Evolutionary conservation across 2,797 vertebrate species (phyloP).

Genomic region (Galaxias olidus): DNA sequence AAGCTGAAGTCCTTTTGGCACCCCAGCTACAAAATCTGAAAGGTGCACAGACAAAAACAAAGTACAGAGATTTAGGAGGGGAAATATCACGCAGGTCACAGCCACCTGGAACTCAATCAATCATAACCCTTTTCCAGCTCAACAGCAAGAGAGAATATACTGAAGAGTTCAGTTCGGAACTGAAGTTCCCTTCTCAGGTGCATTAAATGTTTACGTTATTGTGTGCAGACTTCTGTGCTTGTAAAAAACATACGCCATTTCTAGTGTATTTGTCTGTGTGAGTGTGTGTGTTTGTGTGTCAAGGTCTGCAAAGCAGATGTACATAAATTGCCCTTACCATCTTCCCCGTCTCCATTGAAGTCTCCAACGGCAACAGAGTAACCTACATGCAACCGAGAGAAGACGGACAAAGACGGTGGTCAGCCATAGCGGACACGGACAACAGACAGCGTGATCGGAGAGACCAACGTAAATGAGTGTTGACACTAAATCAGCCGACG

Average conservation of each 20-base stretch:
- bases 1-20: slow-evolving; percentile 87
- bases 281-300: not conserved
- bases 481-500: not conserved
- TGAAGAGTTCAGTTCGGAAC: slow-evolving; percentile 11
- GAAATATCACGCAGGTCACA: slow-evolving; percentile 42
- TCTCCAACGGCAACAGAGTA: slow-evolving; percentile 91
- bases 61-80: slow-evolving; percentile 53
- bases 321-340: slow-evolving; percentile 75
- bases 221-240: too few species aligned
- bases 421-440: slow-evolving; percentile 2
- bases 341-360: slow-evolving; percentile 84
- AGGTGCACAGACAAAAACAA: slow-evolving; percentile 47
- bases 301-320: not conserved
- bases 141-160: slow-evolving; percentile 44
- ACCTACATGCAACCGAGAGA: slow-evolving; percentile 66
- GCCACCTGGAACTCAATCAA: slow-evolving; percentile 34
- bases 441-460: not conserved
- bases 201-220: slow-evolving; percentile 9
- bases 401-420: not conserved
- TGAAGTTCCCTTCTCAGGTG: slow-evolving; percentile 22
- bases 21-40: slow-evolving; percentile 88
- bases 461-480: not conserved
- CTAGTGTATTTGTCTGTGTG: slow-evolving; percentile 8
- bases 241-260: not conserved
- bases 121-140: slow-evolving; percentile 38